Base-by-base conservation (phyloP, 2,888 invertebrate species). In the Dicycla oo region DNA sequence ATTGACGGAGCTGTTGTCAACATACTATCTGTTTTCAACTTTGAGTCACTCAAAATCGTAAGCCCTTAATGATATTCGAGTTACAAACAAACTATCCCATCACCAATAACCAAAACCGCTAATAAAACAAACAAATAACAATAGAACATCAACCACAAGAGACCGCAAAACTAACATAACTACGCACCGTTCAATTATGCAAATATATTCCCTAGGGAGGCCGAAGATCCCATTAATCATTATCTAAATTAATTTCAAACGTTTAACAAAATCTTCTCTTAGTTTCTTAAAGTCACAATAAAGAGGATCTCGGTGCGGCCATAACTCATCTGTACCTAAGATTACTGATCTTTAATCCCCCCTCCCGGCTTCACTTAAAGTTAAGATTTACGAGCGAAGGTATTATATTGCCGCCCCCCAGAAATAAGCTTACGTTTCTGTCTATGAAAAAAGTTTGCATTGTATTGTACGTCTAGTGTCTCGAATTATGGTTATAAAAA, bases 341-440 rank as follows among this genome's bases (percentile, higher is more conserved):
- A 97, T 97, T 97, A 97, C 97, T 97, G 97, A 97, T 97, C 97
- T 97, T 97, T 97, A 97, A 97, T 97, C 97, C 97, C 97, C 97
- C 97, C 96, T 95, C 96, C 89, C 92, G 93, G 95, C 93, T 96
- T 96, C 96, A 96, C 97, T 97, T 97, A 97, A 97, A 97, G 97
- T 97, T 97, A 97, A 97, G 97, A 97, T 97, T 97, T 97, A 97
- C 96, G 97, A 93, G 96, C 83, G 93, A 92, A 95, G 97, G 97
- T 96, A 97, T 97, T 97, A 97, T 97, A 96, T 96, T 96, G 96
- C 83, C 96, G 96, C 96, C 96, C 96, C 95, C 91, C 90, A 91
- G 89, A 91, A 92, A 91, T 92, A 93, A 93, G 92, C 93, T 90
- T 86, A 87, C 87, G 82, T 82, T 82, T 86, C 86, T 92, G 91